Percentiles rank a stretch among this genome's conserved stretches.
Conservation (phyloP, 2,888 invertebrate genomes). For the Platycheirus albimanus region DNA sequence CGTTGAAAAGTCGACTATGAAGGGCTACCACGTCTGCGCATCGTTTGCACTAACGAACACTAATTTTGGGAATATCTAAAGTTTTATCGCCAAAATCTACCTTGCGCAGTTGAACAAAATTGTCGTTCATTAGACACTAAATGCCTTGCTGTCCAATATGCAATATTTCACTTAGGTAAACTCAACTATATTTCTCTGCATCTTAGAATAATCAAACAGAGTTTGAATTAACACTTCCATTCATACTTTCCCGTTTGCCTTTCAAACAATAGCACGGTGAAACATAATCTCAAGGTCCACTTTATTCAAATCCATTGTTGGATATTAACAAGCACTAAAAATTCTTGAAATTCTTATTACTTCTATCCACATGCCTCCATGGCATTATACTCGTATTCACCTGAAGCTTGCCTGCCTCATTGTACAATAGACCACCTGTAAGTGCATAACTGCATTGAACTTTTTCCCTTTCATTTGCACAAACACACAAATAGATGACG, state of each 20-base stretch:
- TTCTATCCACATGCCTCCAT: slow-evolving; percentile 40
- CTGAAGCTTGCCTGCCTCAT: slow-evolving; percentile 16
- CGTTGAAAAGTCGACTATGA: no score
- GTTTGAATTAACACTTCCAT: not conserved
- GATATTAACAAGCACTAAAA: not conserved
- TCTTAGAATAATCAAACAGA: no score
- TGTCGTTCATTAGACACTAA: no score
- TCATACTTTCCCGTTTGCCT: slow-evolving; percentile 5
- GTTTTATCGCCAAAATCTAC: no score
- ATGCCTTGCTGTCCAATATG: no score
- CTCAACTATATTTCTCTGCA: no score
- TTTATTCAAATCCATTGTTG: not conserved
- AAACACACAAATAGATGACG: slow-evolving; percentile 65
- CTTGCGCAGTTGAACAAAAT: no score
- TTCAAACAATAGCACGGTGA: not conserved
- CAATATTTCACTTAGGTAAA: no score
- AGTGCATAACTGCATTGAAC: slow-evolving; percentile 47
- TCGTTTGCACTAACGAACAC: no score
- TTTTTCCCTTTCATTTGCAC: slow-evolving; percentile 35
- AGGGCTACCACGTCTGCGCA: no score
- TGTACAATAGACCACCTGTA: slow-evolving; percentile 35
- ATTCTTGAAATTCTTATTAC: slow-evolving; percentile 32
- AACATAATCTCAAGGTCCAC: not conserved
- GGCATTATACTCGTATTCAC: slow-evolving; percentile 1
- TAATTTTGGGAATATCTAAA: no score